These are phyloP conservation scores for Arvicanthis niloticus DNA, from an alignment of 2,113 vertebrate species.

Conservation along the genomic window DNA sequence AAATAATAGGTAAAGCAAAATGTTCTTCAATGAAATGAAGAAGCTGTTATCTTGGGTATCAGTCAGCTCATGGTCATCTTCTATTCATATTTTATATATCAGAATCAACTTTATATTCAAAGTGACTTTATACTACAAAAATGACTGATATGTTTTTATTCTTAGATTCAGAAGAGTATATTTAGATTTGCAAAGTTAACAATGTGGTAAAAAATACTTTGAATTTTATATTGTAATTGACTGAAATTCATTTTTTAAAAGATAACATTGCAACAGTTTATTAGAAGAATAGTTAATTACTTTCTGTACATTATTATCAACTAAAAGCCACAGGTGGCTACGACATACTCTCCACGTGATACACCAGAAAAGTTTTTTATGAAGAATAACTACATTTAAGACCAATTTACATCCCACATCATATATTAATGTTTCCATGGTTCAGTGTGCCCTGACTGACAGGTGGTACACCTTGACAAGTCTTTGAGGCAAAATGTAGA, in stretches of 20 bases:
- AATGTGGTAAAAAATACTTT: not conserved
- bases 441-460: not conserved
- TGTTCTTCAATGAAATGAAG: not conserved
- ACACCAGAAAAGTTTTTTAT: not conserved
- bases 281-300: not conserved
- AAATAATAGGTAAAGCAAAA: slow-evolving; percentile 40
- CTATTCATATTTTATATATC: not conserved
- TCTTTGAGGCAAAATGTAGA: not conserved
- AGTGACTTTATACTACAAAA: not conserved
- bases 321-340: not conserved
- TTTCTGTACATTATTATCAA: not conserved
- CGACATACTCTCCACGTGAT: not conserved
- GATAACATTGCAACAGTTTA: not conserved
- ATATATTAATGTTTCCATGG: not conserved
- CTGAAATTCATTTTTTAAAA: not conserved
- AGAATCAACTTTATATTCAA: slow-evolving; percentile 33
- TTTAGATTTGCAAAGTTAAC: slow-evolving; percentile 14
- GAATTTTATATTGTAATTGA: slow-evolving; percentile 23
- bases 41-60: not conserved
- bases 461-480: not conserved
- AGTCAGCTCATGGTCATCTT: slow-evolving; percentile 2
- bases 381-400: not conserved
- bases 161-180: slow-evolving; percentile 42
- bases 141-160: not conserved
- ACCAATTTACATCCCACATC: not conserved